Evolutionary conservation across 1,140 invertebrate species (phyloP), one percentile per base, ranked within the genome.

Genomic region (Trichomalopsis sarcophagae): DNA sequence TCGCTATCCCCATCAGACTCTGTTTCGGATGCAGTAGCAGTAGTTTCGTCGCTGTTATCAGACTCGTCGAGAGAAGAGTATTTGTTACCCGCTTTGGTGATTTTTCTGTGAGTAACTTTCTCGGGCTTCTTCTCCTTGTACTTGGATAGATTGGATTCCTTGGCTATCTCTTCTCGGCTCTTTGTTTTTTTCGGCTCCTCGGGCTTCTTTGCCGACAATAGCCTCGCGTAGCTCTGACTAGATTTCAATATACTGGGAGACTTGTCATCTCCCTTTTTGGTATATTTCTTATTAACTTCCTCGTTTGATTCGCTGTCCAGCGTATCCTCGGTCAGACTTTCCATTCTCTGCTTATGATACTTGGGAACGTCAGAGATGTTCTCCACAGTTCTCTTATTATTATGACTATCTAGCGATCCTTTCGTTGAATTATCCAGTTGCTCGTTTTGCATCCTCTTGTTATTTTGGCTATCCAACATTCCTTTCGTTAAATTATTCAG

Each of bases 401-500:
- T 62, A 21, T 62, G 14, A 62, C 17, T 62, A 62, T 62, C 55
- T 17, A 62, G 17, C 6, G 17, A 21, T 62, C 55, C 55, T 62
- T 7, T 30, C 11, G 1, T 71, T 71, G 21, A 71, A 30, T 71
- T 71, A 62, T 62, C 30, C 23, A 13, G 2, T 17, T 30, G 23
- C 33, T 85, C 62, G 47, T 40, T 86, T 81, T 78, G 50, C 21
- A 2, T 10, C 36, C 1, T n/a, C 40, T 71, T 66, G 47, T 75
- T 86, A 27, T 84, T 83, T 71, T 90, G 84, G 2, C 83, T 88
- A 78, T 89, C 83, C 81, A 87, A 74, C 66, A 91, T 88, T 9
- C 87, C 89, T 30, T 76, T 86, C 0, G 90, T 88, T 40, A 92
- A 68, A 77, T 75, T 88, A 40, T 89, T 86, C 89, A 94, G 84